Percentiles rank a stretch among this genome's conserved stretches.
Conservation (phyloP, 2,113 vertebrate species). For the Poecile atricapillus region DNA sequence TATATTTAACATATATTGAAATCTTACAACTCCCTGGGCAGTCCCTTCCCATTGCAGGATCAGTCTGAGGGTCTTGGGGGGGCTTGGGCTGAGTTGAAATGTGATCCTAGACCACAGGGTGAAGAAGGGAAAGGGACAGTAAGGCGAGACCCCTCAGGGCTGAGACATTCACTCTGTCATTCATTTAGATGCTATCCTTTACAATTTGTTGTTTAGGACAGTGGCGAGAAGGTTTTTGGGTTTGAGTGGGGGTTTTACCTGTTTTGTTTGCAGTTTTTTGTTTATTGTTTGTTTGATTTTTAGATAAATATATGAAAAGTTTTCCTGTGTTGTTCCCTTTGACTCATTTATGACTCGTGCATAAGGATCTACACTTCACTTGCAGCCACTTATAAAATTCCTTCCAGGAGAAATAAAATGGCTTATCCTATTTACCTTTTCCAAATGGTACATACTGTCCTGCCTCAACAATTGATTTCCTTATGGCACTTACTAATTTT, state of each 20-base stretch:
- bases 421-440: background rate
- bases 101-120: no score
- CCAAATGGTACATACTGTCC: background rate
- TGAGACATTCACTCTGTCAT: background rate
- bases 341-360: background rate
- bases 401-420: background rate
- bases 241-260: background rate
- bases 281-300: background rate
- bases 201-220: background rate
- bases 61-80: background rate
- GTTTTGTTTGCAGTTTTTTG: background rate
- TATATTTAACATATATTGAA: background rate
- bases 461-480: constrained; percentile 53
- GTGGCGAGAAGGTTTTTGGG: background rate
- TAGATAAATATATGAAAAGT: background rate
- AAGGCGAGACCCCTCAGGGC: fast-evolving
- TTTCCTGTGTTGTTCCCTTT: background rate
- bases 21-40: background rate
- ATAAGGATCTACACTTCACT: background rate
- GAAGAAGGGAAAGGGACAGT: background rate
- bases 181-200: background rate
- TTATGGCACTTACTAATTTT: constrained; percentile 59
- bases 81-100: background rate
- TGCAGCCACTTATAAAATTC: background rate
- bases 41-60: fast-evolving